Evolutionary conservation across 2,113 vertebrate species (phyloP).

Genomic region (Pao palembangensis): DNA sequence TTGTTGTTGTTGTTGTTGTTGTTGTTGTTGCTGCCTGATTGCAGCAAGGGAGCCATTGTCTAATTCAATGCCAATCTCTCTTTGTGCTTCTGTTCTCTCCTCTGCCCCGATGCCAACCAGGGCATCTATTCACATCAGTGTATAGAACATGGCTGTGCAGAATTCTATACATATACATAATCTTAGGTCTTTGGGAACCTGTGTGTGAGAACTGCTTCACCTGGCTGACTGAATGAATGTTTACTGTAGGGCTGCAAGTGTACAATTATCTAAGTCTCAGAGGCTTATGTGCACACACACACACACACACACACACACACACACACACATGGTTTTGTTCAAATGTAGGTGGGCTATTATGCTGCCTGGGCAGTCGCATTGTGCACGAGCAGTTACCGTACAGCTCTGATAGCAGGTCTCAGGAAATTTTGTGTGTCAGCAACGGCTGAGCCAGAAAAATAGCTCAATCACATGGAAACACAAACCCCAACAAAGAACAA

Average conservation of each 20-base stretch:
- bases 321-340: constrained; percentile 30
- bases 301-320: constrained; percentile 23
- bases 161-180: constrained; percentile 25
- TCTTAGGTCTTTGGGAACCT: constrained; percentile 27
- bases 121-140: constrained; percentile 37
- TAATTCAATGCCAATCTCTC: constrained; percentile 27
- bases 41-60: constrained; percentile 44
- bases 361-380: constrained; percentile 33
- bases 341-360: constrained; percentile 38
- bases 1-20: neutral
- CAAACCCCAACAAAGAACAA: constrained; percentile 35
- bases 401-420: constrained; percentile 60
- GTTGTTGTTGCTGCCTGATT: constrained; percentile 37
- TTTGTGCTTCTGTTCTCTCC: neutral
- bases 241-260: constrained; percentile 22
- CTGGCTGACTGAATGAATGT: constrained; percentile 38
- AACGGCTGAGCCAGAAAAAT: constrained; percentile 59
- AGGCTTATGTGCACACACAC: constrained; percentile 48
- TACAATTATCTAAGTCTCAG: neutral
- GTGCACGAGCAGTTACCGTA: constrained; percentile 38
- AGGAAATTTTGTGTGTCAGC: constrained; percentile 54
- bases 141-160: constrained; percentile 9
- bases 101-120: constrained; percentile 5
- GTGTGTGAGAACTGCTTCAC: constrained; percentile 30
- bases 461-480: constrained; percentile 45